phyloP scores from a whole-genome alignment of 2,797 vertebrate genomes.

The Bovichtus diacanthus region DNA sequence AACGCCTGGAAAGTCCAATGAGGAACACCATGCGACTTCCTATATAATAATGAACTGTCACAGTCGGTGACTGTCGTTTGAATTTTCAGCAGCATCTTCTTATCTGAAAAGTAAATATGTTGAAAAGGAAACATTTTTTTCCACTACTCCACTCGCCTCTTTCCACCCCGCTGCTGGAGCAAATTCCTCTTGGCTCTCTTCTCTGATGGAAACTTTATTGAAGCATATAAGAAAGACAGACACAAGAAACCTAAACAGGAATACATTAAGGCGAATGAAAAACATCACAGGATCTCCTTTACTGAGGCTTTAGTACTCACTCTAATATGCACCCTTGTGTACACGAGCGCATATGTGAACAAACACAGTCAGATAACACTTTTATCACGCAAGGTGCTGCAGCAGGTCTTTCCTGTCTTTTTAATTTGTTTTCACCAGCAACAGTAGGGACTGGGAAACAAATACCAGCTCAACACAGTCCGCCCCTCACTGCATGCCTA shows the following conservation, averaged over 20 bases:
- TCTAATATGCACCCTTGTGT: neutral
- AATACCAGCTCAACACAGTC: conserved; percentile 49
- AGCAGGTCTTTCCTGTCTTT: conserved; percentile 38
- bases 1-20: conserved; percentile 46
- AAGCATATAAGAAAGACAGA: conserved; percentile 5
- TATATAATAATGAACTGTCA: conserved; percentile 41
- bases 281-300: conserved; percentile 19
- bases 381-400: conserved; percentile 16
- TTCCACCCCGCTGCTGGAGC: conserved; percentile 8
- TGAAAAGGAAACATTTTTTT: conserved; percentile 24
- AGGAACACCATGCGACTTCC: conserved; percentile 31
- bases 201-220: conserved; percentile 23
- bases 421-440: conserved; percentile 53
- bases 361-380: conserved; percentile 21
- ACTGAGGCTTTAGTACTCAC: neutral
- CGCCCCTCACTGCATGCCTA: neutral
- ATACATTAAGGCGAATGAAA: neutral
- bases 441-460: conserved; percentile 42
- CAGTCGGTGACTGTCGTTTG: conserved; percentile 15
- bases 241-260: conserved; percentile 17
- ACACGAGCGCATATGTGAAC: conserved; percentile 1
- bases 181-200: conserved; percentile 1
- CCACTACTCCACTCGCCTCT: neutral
- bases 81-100: conserved; percentile 29
- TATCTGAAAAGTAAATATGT: conserved; percentile 35